phyloP scores from a whole-genome alignment of 1,140 invertebrate genomes.

The Thalassaphorura encarpata region DNA sequence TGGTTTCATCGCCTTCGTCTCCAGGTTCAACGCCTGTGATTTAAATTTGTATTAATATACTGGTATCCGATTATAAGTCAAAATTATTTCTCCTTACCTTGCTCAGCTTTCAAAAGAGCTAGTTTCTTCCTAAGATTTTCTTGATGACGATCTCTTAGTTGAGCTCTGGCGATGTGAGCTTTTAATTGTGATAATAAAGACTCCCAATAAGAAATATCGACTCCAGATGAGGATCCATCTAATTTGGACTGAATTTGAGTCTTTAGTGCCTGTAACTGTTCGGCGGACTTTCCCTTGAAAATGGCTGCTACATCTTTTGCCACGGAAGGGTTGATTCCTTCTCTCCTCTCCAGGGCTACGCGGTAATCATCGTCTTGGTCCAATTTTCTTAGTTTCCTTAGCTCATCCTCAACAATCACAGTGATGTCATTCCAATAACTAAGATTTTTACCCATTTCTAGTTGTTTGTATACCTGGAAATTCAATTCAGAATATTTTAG shows the following conservation, averaged over 20 bases:
- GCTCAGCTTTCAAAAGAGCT: slow-evolving; percentile 77
- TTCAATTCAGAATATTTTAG: slow-evolving; percentile 23
- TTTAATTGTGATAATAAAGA: slow-evolving; percentile 82
- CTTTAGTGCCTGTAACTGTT: slow-evolving; percentile 72
- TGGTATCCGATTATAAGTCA: slow-evolving; percentile 7
- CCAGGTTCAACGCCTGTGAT: slow-evolving; percentile 34
- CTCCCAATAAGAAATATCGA: slow-evolving; percentile 97
- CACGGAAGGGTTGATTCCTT: slow-evolving; percentile 90
- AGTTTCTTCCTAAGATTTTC: slow-evolving; percentile 82
- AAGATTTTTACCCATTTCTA: slow-evolving; percentile 74
- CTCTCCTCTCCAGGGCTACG: slow-evolving; percentile 57
- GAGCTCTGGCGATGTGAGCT: slow-evolving; percentile 87
- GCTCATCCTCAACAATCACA: slow-evolving; percentile 90
- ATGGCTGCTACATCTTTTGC: slow-evolving; percentile 76
- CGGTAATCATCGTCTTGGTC: slow-evolving; percentile 52
- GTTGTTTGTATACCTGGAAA: slow-evolving; percentile 61
- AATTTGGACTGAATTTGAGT: slow-evolving; percentile 83
- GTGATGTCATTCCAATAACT: slow-evolving; percentile 97
- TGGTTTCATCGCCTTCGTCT: slow-evolving; percentile 32
- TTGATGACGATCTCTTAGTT: slow-evolving; percentile 84
- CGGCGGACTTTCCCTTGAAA: slow-evolving; percentile 88
- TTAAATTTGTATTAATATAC: slow-evolving; percentile 1
- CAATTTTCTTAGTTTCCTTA: slow-evolving; percentile 72
- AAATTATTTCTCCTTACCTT: slow-evolving; percentile 42
- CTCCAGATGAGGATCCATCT: slow-evolving; percentile 66